Conservation (phyloP, 1,140 invertebrate species). For the Plutomurus gul region DNA sequence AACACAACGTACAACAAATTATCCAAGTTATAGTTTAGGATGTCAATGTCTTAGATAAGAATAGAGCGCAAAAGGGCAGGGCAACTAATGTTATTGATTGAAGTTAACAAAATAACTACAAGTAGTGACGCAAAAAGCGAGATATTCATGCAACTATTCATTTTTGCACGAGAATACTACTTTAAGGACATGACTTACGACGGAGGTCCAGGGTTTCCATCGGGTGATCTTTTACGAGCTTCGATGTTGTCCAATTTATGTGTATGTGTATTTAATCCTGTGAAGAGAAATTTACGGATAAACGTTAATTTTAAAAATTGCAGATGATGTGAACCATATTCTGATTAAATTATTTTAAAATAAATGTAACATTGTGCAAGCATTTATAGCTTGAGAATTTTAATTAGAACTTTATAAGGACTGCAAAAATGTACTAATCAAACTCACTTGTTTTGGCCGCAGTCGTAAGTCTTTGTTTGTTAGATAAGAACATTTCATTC, state of each 20-base stretch:
- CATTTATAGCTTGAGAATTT: too few relatives aligned
- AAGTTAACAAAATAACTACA: too few relatives aligned
- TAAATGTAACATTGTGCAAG: too few relatives aligned
- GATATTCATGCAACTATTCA: too few relatives aligned
- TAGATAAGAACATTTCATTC: conserved; percentile 40
- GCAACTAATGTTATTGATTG: too few relatives aligned
- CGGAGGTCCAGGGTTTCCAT: conserved; percentile 8
- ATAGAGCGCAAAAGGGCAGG: too few relatives aligned
- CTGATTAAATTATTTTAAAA: too few relatives aligned
- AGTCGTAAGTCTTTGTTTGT: conserved; percentile 31
- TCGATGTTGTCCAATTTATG: conserved; percentile 43
- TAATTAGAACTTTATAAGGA: neutral
- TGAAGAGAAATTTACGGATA: neutral
- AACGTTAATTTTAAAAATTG: neutral
- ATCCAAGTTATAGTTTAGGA: neutral
- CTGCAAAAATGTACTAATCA: neutral
- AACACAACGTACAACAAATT: neutral
- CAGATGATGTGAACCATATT: too few relatives aligned
- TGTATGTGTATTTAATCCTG: conserved; percentile 41
- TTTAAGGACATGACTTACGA: too few relatives aligned
- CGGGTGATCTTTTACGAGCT: conserved; percentile 39
- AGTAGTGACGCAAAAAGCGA: too few relatives aligned
- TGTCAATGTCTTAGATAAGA: neutral
- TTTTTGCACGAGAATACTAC: too few relatives aligned
- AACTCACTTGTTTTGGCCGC: conserved; percentile 40